A percentile compares a stretch with the other conserved stretches of the same genome.
Conservation (phyloP, 2,888 invertebrate genomes). For the Tenthredo distinguenda region DNA sequence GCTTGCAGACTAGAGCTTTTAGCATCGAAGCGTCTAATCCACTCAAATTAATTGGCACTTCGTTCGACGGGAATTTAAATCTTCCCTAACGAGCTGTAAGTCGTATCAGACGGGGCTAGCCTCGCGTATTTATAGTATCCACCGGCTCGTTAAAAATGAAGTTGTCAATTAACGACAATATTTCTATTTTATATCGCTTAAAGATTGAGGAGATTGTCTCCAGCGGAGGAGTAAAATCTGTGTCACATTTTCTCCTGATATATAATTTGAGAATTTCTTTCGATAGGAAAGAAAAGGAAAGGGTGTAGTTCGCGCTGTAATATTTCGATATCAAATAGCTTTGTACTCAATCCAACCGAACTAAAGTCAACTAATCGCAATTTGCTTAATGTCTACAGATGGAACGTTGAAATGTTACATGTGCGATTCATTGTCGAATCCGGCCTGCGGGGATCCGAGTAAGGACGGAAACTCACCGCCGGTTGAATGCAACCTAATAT, state of each 20-base stretch:
- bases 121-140: not conserved
- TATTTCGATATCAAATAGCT: not conserved
- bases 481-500: slow-evolving; percentile 62
- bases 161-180: not conserved
- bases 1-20: not conserved
- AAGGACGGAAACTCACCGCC: slow-evolving; percentile 57
- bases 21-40: not conserved
- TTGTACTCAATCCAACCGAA: not conserved
- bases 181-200: not conserved
- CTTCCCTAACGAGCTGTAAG: not conserved
- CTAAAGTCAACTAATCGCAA: not conserved
- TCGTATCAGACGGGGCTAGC: not conserved
- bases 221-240: not conserved
- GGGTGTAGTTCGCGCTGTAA: not conserved
- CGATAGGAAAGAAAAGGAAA: too few species aligned
- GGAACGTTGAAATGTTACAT: slow-evolving; percentile 69
- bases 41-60: slow-evolving; percentile 23
- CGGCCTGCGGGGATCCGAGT: slow-evolving; percentile 63
- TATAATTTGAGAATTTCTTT: not conserved
- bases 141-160: not conserved
- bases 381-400: slow-evolving; percentile 59
- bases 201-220: not conserved
- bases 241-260: not conserved
- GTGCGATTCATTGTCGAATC: slow-evolving; percentile 63
- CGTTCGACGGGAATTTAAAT: not conserved